Conservation (phyloP, 92 coral and sea anemone species). For the Palythoa caribaeorum region DNA sequence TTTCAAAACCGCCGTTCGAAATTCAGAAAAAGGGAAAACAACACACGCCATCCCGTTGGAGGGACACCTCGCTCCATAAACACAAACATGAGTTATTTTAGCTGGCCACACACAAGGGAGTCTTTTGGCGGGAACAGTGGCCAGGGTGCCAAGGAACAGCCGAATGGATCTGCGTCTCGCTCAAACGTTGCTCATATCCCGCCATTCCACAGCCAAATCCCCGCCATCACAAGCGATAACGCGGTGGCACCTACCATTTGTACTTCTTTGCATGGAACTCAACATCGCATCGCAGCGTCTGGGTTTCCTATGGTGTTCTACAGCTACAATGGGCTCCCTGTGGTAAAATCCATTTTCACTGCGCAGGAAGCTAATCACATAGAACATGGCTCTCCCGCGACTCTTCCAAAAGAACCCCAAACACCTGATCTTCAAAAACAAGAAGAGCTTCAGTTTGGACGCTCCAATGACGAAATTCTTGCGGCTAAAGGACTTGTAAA, state of each 20-base stretch:
- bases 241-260: constrained; percentile 49
- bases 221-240: constrained; percentile 21
- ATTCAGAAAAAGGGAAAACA: constrained; percentile 63
- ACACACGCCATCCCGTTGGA: neutral
- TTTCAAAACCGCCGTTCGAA: constrained; percentile 72
- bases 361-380: neutral
- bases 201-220: constrained; percentile 35
- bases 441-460: constrained; percentile 10
- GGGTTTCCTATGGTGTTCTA: constrained; percentile 15
- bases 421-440: neutral
- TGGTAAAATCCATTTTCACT: constrained; percentile 29
- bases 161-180: neutral
- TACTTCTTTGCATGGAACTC: constrained; percentile 52
- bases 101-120: constrained; percentile 15
- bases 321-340: constrained; percentile 26
- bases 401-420: neutral
- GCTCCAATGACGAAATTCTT: constrained; percentile 58
- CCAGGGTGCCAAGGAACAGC: neutral
- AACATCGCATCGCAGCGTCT: neutral
- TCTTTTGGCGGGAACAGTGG: neutral
- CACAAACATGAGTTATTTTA: neutral
- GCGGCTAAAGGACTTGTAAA: constrained; percentile 60
- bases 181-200: constrained; percentile 16
- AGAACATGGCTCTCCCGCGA: neutral
- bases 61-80: neutral